Conservation (phyloP, 2,113 vertebrate species). For the Paradoxurus hermaphroditus region DNA sequence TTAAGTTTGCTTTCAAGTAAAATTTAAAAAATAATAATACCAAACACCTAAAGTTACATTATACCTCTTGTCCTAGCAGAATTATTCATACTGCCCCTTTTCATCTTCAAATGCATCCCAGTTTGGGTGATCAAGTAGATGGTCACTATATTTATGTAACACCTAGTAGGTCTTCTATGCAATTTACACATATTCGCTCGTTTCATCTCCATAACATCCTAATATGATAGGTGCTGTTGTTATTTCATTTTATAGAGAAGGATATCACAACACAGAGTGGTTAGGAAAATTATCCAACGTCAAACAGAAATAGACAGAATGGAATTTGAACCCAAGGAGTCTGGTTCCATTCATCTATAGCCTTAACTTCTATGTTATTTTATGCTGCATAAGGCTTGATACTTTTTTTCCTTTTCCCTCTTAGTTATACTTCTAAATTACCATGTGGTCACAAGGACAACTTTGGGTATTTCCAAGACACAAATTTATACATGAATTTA, state of each 20-base stretch:
- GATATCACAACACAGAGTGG: neutral
- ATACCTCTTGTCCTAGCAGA: neutral
- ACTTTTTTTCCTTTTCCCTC: neutral
- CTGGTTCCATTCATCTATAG: neutral
- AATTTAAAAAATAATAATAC: neutral
- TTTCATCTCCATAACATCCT: neutral
- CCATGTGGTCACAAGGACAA: neutral
- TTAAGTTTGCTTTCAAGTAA: neutral
- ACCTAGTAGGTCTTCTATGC: neutral
- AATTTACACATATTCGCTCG: neutral
- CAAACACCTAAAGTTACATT: neutral
- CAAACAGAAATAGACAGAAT: neutral
- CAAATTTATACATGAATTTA: neutral
- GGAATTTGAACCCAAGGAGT: neutral
- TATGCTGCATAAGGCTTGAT: neutral
- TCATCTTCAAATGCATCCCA: neutral
- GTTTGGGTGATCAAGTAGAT: neutral
- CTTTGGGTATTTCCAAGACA: neutral
- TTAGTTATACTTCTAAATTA: neutral
- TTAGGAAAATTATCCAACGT: neutral
- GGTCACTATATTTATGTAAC: neutral
- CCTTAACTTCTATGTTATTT: neutral
- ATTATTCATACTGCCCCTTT: neutral
- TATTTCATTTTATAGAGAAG: neutral
- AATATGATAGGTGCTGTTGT: neutral